These are phyloP conservation scores for Aphodius sticticus DNA, from an alignment of 2,888 invertebrate genomes.

Conservation along the genomic window DNA sequence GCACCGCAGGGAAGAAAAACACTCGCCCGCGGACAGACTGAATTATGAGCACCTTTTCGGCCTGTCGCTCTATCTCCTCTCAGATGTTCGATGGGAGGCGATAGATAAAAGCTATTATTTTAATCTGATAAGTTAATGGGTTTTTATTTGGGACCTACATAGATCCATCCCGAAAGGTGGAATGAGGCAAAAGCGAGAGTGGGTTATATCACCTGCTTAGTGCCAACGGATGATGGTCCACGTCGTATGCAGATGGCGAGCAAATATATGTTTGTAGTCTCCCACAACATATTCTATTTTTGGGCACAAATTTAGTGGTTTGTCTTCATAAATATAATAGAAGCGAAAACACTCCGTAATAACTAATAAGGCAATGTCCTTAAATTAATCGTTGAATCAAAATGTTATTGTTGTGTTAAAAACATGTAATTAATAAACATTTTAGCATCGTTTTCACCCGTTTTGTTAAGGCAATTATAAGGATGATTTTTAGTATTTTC, in stretches of 20 bases:
- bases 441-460: too few relatives aligned
- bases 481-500: too few relatives aligned
- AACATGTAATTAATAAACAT: too few relatives aligned
- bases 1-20: not conserved
- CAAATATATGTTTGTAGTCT: conserved; percentile 16
- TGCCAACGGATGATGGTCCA: conserved; percentile 14
- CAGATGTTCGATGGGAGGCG: not conserved
- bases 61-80: not conserved
- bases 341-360: too few relatives aligned
- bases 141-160: conserved; percentile 23
- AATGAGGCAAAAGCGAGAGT: conserved; percentile 25
- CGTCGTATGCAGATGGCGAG: conserved; percentile 18
- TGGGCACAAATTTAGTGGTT: too few relatives aligned
- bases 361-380: too few relatives aligned
- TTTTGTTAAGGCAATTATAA: too few relatives aligned
- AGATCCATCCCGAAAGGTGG: not conserved
- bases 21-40: not conserved
- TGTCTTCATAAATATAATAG: too few relatives aligned
- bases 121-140: conserved; percentile 36
- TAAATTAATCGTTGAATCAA: too few relatives aligned
- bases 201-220: conserved; percentile 26
- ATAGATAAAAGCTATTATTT: conserved; percentile 36
- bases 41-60: not conserved
- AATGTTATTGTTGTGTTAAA: too few relatives aligned
- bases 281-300: too few relatives aligned